These are phyloP conservation scores for Cyprinodon variegatus DNA, from an alignment of 2,113 vertebrate genomes.

Conservation along the genomic window DNA sequence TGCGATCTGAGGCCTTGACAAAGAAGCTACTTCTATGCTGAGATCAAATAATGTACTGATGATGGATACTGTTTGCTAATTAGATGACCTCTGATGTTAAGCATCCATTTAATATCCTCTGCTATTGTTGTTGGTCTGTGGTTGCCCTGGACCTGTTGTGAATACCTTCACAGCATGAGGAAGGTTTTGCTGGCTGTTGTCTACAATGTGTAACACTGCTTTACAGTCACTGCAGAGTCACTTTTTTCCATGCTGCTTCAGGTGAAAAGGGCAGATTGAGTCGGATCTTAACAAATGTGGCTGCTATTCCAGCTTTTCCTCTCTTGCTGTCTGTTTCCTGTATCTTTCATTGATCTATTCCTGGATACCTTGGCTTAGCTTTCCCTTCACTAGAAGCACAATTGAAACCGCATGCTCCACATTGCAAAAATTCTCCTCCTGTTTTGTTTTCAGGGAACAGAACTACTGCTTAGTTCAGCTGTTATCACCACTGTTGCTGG, in stretches of 20 bases:
- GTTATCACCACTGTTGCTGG: constrained; percentile 1
- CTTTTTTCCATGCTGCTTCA: constrained; percentile 61
- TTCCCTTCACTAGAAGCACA: constrained; percentile 3
- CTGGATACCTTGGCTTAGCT: constrained; percentile 51
- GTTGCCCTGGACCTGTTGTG: neutral
- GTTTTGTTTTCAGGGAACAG: neutral
- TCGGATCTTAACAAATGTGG: constrained; percentile 68
- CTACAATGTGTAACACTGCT: neutral
- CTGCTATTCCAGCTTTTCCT: constrained; percentile 70
- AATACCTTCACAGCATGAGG: neutral
- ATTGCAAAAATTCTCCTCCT: neutral
- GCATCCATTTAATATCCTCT: neutral
- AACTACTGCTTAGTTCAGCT: constrained; percentile 26
- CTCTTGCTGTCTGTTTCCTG: constrained; percentile 70
- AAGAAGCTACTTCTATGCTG: neutral
- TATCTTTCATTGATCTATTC: constrained; percentile 73
- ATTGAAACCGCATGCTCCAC: constrained; percentile 19
- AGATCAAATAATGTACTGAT: neutral
- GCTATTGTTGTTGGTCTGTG: neutral
- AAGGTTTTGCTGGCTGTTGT: neutral
- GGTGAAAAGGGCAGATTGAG: constrained; percentile 73
- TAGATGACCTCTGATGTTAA: neutral
- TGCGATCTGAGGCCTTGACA: neutral
- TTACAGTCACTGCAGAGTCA: neutral
- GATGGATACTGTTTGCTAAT: neutral